Evolutionary conservation across 2,797 vertebrate species (phyloP), one percentile per base, ranked within the genome.

Genomic region (Diglossa cyanea): DNA sequence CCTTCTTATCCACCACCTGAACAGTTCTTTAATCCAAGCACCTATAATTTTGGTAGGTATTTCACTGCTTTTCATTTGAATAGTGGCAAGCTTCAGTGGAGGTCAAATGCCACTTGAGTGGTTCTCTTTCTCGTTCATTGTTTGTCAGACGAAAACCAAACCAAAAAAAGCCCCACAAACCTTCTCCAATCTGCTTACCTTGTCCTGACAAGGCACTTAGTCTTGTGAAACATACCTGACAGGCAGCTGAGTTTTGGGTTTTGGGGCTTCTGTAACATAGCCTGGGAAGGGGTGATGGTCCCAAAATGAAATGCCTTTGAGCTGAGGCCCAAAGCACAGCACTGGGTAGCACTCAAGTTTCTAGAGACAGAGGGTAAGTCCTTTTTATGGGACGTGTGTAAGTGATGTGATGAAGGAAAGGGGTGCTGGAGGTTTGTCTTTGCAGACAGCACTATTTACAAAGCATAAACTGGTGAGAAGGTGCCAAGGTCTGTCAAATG

Each of bases 21-120:
- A 92, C 99, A 99, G 93, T 99, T 99, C 97, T 99, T 99, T 92
- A 98, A 98, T 91, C 98, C 99, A 90, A 99, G 98, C 91, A 98
- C 98, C 47, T 99, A 99, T 94, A 99, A 98, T 97, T 99, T 99
- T 96, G 99, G 99, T 99, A 98, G 94, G 98, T 98, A 83, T 96
- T 86, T 87, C 57, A 30, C 60, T 57, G 33, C 24, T 86, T 74
- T 86, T 37, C 31, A 12, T 81, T 80, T 89, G 50, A 26, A 16
- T 40, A 55, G 48, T 2, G 28, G 4, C 26, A 55, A 57, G 30
- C 53, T 90, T 66, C 24, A 54, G 11, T 8, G 58, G 51, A 40
- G 24, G 24, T 80, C 35, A 66, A 16, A 87, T 79, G 28, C 89
- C 30, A 15, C 13, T 39, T 39, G 54, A 18, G 42, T 55, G 31